Evolutionary conservation across 2,113 vertebrate genomes (phyloP), one percentile per base, ranked within the genome.

Genomic region (Sclerurus mexicanus): DNA sequence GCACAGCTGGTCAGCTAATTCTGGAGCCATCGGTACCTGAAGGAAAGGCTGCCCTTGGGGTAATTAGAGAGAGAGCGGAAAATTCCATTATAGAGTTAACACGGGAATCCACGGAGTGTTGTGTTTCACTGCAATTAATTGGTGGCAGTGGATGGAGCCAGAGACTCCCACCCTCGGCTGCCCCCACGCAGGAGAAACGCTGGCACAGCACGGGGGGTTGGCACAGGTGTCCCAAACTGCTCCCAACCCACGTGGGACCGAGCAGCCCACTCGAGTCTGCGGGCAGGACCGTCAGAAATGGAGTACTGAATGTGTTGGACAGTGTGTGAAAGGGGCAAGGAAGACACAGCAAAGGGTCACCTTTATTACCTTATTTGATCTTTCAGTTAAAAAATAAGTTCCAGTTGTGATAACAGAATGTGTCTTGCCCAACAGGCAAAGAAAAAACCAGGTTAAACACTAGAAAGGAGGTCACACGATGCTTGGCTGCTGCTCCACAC

Each of bases 311-410:
- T 5, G 60, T 28, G 42, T 8, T 24, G 55, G 52, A 19, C 2
- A 6, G 7, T 2, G 7, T 14, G 37, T 37, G 62, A 74, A 80
- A 67, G 0, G 35, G 39, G 71, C 50, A 71, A 77, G 56, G 47
- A 53, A 42, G 24, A 49, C 23, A 37, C 14, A 60, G 22, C 31
- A 52, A 46, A 86, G 14, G 19, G 33, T 30, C 39, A 12, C 24
- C 47, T 94, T 78, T 79, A 69, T 64, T 60, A n/a, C 27, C 39
- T 64, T 14, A 6, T 39, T 83, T 27, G 8, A 66, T 49, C 35
- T 55, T 90, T 94, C 74, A 21, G 47, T 95, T 82, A 86, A 95
- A 97, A 97, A 97, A n/a, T 49, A 89, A 47, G 49, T 93, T 96
- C 90, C 12, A 75, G 58, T 35, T 52, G 77, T 15, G 77, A 30